These are phyloP conservation scores for Thalpophila matura DNA, from an alignment of 2,888 invertebrate species.

Conservation along the genomic window DNA sequence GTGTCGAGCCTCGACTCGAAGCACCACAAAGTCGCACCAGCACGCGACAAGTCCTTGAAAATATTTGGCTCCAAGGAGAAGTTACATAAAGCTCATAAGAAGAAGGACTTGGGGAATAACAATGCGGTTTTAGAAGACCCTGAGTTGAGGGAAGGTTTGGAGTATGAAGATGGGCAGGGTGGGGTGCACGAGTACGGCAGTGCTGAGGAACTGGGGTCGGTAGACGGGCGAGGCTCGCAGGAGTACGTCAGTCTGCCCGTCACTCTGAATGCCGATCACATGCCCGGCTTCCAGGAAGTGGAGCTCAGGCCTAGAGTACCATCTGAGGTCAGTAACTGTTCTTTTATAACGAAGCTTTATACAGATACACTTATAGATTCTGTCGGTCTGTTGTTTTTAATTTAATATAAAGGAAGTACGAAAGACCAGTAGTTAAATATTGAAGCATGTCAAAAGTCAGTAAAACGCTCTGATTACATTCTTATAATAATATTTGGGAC, in stretches of 20 bases:
- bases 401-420: constrained; percentile 13
- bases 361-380: not conserved
- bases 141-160: constrained; percentile 81
- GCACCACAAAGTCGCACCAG: constrained; percentile 89
- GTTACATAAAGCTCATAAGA: constrained; percentile 86
- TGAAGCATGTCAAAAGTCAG: constrained; percentile 48
- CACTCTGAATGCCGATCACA: constrained; percentile 85
- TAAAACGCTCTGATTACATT: constrained; percentile 30
- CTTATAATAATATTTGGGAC: constrained; percentile 21
- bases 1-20: constrained; percentile 92
- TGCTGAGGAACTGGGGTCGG: constrained; percentile 85
- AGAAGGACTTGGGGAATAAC: constrained; percentile 86
- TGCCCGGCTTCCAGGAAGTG: constrained; percentile 88
- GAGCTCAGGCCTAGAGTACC: constrained; percentile 85
- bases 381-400: not conserved
- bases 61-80: constrained; percentile 90
- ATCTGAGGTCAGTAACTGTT: constrained; percentile 80
- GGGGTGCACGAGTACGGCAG: constrained; percentile 83
- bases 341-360: constrained; percentile 18
- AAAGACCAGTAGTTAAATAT: constrained; percentile 10
- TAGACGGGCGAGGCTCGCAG: constrained; percentile 85
- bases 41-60: constrained; percentile 86
- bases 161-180: constrained; percentile 81
- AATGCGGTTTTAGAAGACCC: constrained; percentile 89
- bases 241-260: constrained; percentile 88